These are phyloP conservation scores for Promerops cafer DNA, from an alignment of 2,113 vertebrate genomes.

Conservation along the genomic window DNA sequence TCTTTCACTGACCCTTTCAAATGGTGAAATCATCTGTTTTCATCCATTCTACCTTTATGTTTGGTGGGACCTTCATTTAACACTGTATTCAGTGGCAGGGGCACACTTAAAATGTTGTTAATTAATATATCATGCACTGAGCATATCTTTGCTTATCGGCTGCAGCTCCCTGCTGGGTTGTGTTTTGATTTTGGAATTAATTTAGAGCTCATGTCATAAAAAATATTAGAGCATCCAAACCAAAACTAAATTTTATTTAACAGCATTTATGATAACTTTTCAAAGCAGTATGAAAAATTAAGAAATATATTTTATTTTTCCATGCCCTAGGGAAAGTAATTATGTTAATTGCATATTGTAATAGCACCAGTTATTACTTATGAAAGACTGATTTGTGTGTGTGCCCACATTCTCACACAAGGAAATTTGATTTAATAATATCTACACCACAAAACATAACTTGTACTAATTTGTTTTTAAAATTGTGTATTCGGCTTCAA, in stretches of 20 bases:
- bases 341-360: not conserved
- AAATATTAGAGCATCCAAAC: not conserved
- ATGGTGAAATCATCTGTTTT: not conserved
- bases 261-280: not conserved
- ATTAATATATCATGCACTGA: slow-evolving; percentile 35
- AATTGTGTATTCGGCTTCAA: not conserved
- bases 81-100: not conserved
- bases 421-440: not conserved
- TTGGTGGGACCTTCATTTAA: slow-evolving; percentile 25
- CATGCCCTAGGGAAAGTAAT: not conserved
- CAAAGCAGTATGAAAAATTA: not conserved
- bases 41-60: not conserved
- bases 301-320: not conserved
- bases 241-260: not conserved
- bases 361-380: not conserved
- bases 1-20: not conserved
- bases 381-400: not conserved
- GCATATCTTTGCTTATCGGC: slow-evolving; percentile 24
- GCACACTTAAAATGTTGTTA: slow-evolving; percentile 27
- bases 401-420: not conserved
- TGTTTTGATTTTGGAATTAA: not conserved
- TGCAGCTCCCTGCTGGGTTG: slow-evolving; percentile 13
- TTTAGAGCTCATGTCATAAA: not conserved
- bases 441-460: not conserved
- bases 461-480: not conserved